Conservation (phyloP, 2,797 vertebrate genomes). For the Anableps anableps region DNA sequence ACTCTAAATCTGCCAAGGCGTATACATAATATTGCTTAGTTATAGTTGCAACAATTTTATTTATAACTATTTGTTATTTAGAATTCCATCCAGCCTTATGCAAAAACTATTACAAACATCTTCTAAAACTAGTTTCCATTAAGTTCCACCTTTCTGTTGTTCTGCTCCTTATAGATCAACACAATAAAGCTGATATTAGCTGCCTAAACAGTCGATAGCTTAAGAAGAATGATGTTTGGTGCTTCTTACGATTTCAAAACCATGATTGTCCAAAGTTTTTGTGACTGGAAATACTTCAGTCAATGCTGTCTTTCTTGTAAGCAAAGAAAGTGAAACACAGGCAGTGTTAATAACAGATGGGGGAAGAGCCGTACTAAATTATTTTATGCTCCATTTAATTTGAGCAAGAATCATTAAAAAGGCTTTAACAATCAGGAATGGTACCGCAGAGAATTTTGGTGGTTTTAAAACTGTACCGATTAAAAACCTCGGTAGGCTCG, state of each 20-base stretch:
- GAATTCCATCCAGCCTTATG: too few relatives aligned
- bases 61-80: not conserved
- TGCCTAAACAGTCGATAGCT: too few relatives aligned
- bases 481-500: not conserved
- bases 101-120: too few relatives aligned
- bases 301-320: not conserved
- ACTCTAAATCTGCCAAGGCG: not conserved
- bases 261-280: not conserved
- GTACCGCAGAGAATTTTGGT: not conserved
- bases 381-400: not conserved
- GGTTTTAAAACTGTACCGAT: not conserved
- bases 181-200: too few relatives aligned
- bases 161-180: not conserved
- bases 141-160: not conserved
- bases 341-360: not conserved
- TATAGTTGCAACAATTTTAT: not conserved
- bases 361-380: not conserved
- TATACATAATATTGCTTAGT: not conserved
- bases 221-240: too few relatives aligned
- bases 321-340: not conserved
- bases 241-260: not conserved
- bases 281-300: not conserved
- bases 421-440: not conserved
- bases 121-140: not conserved
- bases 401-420: not conserved